Evolutionary conservation across 1,140 invertebrate genomes (phyloP).

Genomic region (Orius insidiosus): DNA sequence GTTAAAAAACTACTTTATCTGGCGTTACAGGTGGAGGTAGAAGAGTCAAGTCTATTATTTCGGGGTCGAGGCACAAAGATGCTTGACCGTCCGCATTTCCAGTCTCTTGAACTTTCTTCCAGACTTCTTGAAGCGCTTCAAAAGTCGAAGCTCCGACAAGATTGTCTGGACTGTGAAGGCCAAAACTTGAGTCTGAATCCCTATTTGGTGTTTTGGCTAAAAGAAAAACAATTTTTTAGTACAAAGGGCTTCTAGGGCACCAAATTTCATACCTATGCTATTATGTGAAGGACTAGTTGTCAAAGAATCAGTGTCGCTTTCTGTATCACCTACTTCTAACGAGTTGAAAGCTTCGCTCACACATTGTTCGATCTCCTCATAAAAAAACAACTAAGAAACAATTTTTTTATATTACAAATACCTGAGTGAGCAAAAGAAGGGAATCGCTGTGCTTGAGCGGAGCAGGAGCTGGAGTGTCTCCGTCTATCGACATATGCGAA

Average conservation of each 20-base stretch:
- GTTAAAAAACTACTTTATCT: constrained; percentile 16
- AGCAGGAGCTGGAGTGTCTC: constrained; percentile 36
- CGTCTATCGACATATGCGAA: constrained; percentile 38
- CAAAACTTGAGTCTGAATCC: constrained; percentile 55
- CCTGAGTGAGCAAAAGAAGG: constrained; percentile 51
- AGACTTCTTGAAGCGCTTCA: constrained; percentile 25
- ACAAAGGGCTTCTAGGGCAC: no score
- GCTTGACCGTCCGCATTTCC: constrained; percentile 29
- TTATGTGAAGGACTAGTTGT: constrained; percentile 54
- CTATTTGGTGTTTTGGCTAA: constrained; percentile 18
- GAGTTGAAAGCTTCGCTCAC: constrained; percentile 23
- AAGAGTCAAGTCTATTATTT: constrained; percentile 78
- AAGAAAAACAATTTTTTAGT: no score
- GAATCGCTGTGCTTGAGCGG: constrained; percentile 64
- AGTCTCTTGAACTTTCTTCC: constrained; percentile 27
- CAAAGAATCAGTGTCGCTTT: constrained; percentile 69
- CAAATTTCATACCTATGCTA: constrained; percentile 16
- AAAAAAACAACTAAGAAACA: constrained; percentile 2
- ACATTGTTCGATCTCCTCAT: constrained; percentile 24
- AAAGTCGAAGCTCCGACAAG: constrained; percentile 31
- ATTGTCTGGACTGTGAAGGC: constrained; percentile 64
- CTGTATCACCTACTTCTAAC: constrained; percentile 31
- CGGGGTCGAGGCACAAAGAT: constrained; percentile 55
- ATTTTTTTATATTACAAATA: constrained; percentile 6
- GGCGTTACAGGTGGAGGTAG: constrained; percentile 52